Base-by-base conservation (phyloP, 2,888 invertebrate genomes). In the Metallyticus violacea region DNA sequence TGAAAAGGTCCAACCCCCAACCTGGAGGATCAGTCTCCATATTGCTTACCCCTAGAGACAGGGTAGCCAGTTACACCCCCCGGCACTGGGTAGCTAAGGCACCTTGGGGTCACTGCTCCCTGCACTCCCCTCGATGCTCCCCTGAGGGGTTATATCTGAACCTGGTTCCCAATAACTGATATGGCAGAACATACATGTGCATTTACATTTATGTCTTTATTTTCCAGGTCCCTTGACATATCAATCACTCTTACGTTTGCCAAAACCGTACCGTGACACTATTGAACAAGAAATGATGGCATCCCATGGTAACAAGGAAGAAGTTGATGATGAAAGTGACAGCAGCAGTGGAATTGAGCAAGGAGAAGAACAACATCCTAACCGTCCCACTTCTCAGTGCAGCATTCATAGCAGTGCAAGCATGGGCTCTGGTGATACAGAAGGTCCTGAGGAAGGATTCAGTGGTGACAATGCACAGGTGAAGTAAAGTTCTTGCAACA, bases 201-300 rank as follows among this genome's bases (percentile, higher is more conserved):
- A n/a, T n/a, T 15, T 25, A 9, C n/a, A 6, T 79, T 79, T 22
- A 26, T 26, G 26, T 15, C 7, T n/a, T 82, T 25, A 80, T 86
- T 84, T 87, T 78, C 30, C 82, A 91, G 91, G 91, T 27, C 97
- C 97, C 0, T 91, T 97, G 86, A 97, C 97, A 28, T 97, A 97
- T 90, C 97, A 97, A 91, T 96, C 96, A 15, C 94, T 97, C 92
- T 96, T 97, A 0, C 93, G 97, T 87, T 91, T 97, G 86, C 97
- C 97, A 7, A 97, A 97, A 90, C 96, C 96, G 0, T 97, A 97
- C 90, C 94, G 95, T 94, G 95, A 92, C 87, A 86, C 89, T 25
- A 89, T 90, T 85, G 89, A 90, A 79, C 84, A 89, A 76, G 89
- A 90, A 81, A 88, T 86, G 79, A 77, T 89, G 86, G 87, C 88